A percentile compares a stretch with the other conserved stretches of the same genome.
phyloP scores from a whole-genome alignment of 2,113 vertebrate genomes.

The Dunckerocampus dactyliophorus region DNA sequence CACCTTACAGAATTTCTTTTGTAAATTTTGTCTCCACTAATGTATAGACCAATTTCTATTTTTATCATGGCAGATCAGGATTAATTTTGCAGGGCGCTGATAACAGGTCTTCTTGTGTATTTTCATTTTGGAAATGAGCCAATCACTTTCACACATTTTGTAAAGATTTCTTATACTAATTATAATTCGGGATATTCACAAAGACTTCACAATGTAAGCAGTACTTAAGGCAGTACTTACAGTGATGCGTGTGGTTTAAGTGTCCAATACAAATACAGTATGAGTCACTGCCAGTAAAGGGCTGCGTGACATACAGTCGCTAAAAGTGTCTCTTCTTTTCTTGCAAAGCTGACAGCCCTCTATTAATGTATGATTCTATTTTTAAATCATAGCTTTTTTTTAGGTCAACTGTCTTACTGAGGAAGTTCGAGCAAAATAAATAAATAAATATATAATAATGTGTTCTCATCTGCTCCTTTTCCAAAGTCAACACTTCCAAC shows the following conservation, averaged over 20 bases:
- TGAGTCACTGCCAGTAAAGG: too few species aligned
- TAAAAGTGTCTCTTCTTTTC: neutral
- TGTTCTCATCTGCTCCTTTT: constrained; percentile 8
- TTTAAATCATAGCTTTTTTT: neutral
- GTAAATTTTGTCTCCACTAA: neutral
- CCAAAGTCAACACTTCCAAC: constrained; percentile 6
- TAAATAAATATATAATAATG: neutral
- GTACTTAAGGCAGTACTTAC: too few species aligned
- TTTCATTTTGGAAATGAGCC: too few species aligned
- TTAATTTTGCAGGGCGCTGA: neutral
- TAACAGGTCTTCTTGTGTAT: too few species aligned
- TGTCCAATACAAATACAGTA: too few species aligned
- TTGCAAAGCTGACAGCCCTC: neutral
- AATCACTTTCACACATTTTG: too few species aligned
- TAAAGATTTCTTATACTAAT: too few species aligned
- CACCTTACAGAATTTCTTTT: constrained; percentile 18
- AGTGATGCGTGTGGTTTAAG: too few species aligned
- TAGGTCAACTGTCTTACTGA: too few species aligned
- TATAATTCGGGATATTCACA: too few species aligned
- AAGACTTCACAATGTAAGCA: too few species aligned
- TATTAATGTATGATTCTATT: neutral
- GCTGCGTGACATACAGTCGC: neutral
- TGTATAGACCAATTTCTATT: neutral
- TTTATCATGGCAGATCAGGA: constrained; percentile 6
- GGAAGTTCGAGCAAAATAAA: constrained; percentile 1